Evolutionary conservation across 2,888 invertebrate genomes (phyloP).

Genomic region (Ferdinandea cuprea): DNA sequence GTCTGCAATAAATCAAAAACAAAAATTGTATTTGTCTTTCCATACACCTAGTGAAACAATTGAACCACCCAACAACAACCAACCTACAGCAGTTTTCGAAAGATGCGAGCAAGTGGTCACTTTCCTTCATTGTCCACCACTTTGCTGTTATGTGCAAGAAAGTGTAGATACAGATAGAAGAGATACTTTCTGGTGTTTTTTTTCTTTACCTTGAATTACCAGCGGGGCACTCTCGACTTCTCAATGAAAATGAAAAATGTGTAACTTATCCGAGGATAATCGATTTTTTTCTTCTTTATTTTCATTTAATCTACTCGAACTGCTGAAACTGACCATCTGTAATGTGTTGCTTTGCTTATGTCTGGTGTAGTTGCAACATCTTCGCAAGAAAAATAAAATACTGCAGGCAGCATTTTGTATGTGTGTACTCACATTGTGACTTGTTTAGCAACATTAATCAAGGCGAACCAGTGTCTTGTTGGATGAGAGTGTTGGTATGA

Average conservation of each 20-base stretch:
- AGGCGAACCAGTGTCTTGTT: conserved; percentile 41
- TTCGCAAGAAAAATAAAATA: conserved; percentile 16
- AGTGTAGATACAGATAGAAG: no score
- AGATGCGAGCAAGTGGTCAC: conserved; percentile 46
- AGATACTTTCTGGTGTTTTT: not conserved
- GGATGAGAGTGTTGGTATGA: conserved; percentile 6
- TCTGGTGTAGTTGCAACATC: conserved; percentile 41
- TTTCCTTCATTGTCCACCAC: conserved; percentile 36
- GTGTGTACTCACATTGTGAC: conserved; percentile 32
- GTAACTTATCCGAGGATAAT: conserved; percentile 45
- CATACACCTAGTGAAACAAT: not conserved
- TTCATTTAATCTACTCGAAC: conserved; percentile 20
- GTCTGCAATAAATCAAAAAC: conserved; percentile 41
- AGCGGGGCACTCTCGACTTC: conserved; percentile 34
- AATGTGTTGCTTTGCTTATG: conserved; percentile 41
- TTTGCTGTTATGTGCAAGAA: not conserved
- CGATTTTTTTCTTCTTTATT: conserved; percentile 39
- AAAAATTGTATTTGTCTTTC: not conserved
- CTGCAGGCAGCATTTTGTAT: conserved; percentile 21
- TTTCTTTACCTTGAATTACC: conserved; percentile 46
- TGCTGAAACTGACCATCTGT: conserved; percentile 45
- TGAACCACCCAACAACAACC: not conserved
- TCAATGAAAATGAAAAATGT: conserved; percentile 48
- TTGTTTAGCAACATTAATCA: conserved; percentile 48
- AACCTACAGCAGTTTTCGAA: conserved; percentile 21